Evolutionary conservation across 2,797 vertebrate species (phyloP), one percentile per base, ranked within the genome.

Genomic region (Protonibea diacanthus): DNA sequence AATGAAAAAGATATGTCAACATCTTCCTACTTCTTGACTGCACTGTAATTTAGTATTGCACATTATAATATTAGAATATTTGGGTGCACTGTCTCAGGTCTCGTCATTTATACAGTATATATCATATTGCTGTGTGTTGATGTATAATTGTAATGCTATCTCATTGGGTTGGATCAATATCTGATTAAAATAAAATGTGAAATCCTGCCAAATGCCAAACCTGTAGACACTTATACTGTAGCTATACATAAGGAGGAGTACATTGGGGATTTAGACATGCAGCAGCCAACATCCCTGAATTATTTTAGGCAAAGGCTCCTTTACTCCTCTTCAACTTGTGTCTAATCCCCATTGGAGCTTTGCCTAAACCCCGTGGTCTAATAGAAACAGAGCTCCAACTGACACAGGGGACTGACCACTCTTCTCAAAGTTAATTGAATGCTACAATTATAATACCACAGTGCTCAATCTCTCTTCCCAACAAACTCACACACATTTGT

Each of bases 381-480:
- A 88, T 81, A 70, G 81, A 84, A 89, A 74, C 56, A 68, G 57
- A 89, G 74, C 58, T 80, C 25, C 21, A 42, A 70, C 76, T 60
- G 70, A 77, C 72, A 83, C 78, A 56, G 62, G 73, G 71, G 84
- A 78, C 52, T 78, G 76, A 81, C 62, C 63, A 57, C 78, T 25
- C 48, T 79, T 72, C 57, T 65, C 56, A 71, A 78, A 82, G 71
- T 86, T 86, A 90, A 90, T 81, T 88, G 73, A 87, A 90, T 80
- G 65, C 62, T 74, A 74, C 71, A 76, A 68, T 67, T 55, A 55
- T 71, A 80, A 66, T 72, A 64, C 52, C 55, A 58, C 40, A 29
- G 44, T 52, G 56, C 70, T 80, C 63, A 65, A 65, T 69, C 62
- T 71, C 71, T 52, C 33, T 33, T 9, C 6, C 27, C 10, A 49